Conservation (phyloP, 2,797 vertebrate species). For the Danio choprae region DNA sequence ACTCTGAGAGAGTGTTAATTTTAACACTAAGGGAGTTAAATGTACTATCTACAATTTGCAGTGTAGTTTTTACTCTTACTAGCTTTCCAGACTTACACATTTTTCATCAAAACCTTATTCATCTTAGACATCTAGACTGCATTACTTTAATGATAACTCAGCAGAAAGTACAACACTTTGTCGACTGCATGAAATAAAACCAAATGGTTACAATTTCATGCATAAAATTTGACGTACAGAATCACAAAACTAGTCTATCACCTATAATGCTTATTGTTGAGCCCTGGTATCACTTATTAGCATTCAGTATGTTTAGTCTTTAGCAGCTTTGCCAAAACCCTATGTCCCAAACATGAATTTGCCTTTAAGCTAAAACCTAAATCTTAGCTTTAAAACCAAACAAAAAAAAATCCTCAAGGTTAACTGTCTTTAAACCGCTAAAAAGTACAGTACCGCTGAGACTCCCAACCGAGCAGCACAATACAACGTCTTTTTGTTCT, state of each 20-base stretch:
- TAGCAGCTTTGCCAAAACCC: neutral
- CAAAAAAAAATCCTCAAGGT: neutral
- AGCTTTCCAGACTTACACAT: too few species aligned
- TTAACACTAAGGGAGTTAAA: too few species aligned
- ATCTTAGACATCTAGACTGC: neutral
- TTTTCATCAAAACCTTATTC: neutral
- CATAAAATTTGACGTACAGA: neutral
- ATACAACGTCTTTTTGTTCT: slow-evolving; percentile 36
- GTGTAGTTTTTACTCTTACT: too few species aligned
- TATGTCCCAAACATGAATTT: neutral
- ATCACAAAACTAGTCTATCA: neutral
- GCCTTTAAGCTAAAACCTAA: slow-evolving; percentile 3
- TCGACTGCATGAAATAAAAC: neutral
- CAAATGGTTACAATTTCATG: neutral
- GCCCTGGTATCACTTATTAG: neutral
- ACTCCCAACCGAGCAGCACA: slow-evolving; percentile 15
- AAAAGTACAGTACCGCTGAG: slow-evolving; percentile 25
- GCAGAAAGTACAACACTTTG: neutral
- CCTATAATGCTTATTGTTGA: neutral
- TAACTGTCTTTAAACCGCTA: slow-evolving; percentile 23
- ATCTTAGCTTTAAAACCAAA: neutral
- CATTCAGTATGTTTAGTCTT: slow-evolving; percentile 10
- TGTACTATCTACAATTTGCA: too few species aligned
- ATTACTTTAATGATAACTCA: neutral
- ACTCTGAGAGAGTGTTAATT: too few species aligned